phyloP scores from a whole-genome alignment of 2,113 vertebrate genomes.

The Sapajus apella region DNA sequence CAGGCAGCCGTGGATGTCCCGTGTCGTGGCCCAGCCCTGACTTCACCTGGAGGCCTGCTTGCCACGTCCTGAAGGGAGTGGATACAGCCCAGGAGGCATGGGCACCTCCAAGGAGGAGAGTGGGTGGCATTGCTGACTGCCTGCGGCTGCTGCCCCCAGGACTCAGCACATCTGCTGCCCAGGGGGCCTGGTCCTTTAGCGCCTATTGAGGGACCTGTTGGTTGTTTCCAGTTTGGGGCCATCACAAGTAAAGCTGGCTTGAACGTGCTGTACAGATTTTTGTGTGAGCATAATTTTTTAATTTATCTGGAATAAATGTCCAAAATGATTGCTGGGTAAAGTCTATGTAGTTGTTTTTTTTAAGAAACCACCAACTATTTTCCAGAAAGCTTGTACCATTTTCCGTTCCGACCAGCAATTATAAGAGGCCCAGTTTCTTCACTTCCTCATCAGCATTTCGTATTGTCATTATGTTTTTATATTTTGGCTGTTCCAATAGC shows the following conservation, averaged over 20 bases:
- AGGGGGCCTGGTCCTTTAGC: too few relatives aligned
- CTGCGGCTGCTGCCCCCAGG: too few relatives aligned
- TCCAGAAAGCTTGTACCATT: neutral
- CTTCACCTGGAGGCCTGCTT: too few relatives aligned
- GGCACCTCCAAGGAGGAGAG: neutral
- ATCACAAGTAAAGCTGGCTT: neutral
- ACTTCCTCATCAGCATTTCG: neutral
- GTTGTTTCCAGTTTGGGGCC: neutral
- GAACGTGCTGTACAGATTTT: neutral
- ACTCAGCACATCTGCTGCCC: too few relatives aligned
- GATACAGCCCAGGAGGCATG: accelerated
- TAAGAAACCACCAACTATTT: neutral
- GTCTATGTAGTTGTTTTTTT: neutral
- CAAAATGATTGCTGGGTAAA: neutral
- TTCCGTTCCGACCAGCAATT: neutral
- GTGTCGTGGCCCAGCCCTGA: accelerated
- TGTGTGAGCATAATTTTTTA: neutral
- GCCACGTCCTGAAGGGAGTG: too few relatives aligned
- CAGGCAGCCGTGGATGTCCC: neutral
- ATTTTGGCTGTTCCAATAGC: neutral
- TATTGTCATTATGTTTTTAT: neutral
- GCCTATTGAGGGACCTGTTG: neutral
- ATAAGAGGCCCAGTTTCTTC: neutral
- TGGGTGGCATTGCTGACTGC: too few relatives aligned
- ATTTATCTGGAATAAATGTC: neutral